Conservation (phyloP, 2,888 invertebrate species). For the Andrena fulva region DNA sequence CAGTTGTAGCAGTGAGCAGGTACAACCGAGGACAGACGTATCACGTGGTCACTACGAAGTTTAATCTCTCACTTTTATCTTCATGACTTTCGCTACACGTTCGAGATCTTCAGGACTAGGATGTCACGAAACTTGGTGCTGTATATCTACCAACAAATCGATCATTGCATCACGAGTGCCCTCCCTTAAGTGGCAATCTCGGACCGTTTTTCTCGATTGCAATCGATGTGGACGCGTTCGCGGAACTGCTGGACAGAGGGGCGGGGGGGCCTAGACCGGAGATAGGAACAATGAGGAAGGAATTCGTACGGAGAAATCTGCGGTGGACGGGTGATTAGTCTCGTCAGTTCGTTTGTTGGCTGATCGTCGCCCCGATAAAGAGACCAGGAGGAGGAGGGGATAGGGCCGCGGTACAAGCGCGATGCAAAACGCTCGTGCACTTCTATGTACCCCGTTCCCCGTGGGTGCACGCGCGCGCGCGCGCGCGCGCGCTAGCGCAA, state of each 20-base stretch:
- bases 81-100: too few relatives aligned
- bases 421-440: conserved; percentile 62
- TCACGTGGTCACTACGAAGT: too few relatives aligned
- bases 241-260: conserved; percentile 5
- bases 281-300: conserved; percentile 52
- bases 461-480: conserved; percentile 12
- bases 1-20: too few relatives aligned
- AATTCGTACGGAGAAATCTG: conserved; percentile 63
- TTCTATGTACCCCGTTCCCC: conserved; percentile 11
- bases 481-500: conserved; percentile 14
- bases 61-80: too few relatives aligned
- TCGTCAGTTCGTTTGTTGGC: conserved; percentile 65
- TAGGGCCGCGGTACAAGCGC: conserved; percentile 28
- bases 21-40: too few relatives aligned
- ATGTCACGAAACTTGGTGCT: too few relatives aligned
- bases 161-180: background rate
- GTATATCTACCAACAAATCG: background rate
- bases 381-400: conserved; percentile 9
- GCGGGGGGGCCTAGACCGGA: background rate
- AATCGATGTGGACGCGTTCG: conserved; percentile 12
- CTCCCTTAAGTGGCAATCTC: conserved; percentile 5
- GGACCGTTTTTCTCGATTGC: background rate
- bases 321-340: conserved; percentile 68
- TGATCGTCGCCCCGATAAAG: conserved; percentile 64
- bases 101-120: too few relatives aligned